A percentile compares a stretch with the other conserved stretches of the same genome.
These are phyloP conservation scores for Naja naja DNA, from an alignment of 2,113 vertebrate species.

Conservation along the genomic window DNA sequence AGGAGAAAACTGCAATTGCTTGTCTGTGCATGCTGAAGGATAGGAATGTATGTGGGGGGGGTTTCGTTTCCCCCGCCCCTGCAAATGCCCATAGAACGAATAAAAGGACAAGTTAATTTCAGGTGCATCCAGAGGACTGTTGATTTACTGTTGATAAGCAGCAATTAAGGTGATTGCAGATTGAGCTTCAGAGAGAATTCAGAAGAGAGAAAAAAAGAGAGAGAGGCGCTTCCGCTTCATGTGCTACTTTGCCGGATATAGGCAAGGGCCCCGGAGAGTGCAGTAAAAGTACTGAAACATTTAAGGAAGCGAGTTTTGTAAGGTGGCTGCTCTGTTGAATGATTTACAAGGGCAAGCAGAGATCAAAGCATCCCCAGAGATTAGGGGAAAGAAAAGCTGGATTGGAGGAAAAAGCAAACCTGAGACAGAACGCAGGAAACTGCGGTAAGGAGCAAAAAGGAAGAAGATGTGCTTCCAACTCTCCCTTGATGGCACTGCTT, in stretches of 20 bases:
- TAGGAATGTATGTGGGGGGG: background rate
- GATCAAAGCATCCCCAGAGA: background rate
- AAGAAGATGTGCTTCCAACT: background rate
- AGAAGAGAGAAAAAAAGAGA: background rate
- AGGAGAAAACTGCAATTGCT: background rate
- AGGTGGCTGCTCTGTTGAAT: background rate
- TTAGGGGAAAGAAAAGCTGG: background rate
- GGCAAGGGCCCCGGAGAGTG: background rate
- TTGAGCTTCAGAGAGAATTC: background rate
- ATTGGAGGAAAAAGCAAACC: background rate
- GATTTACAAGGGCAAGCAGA: slow-evolving; percentile 2
- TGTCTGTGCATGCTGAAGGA: background rate
- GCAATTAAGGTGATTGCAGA: background rate
- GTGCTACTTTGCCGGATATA: background rate
- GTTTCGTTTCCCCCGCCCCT: background rate
- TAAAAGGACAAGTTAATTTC: slow-evolving; percentile 10
- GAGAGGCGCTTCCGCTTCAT: background rate
- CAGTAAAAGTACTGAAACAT: background rate
- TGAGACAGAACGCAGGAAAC: background rate
- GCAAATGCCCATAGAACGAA: background rate
- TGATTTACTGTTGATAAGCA: slow-evolving; percentile 1
- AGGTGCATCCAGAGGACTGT: background rate
- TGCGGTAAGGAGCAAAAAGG: background rate
- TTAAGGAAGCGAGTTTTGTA: background rate
- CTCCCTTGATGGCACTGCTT: background rate